Evolutionary conservation across 2,888 invertebrate genomes (phyloP).

Genomic region (Cotesia congregata): DNA sequence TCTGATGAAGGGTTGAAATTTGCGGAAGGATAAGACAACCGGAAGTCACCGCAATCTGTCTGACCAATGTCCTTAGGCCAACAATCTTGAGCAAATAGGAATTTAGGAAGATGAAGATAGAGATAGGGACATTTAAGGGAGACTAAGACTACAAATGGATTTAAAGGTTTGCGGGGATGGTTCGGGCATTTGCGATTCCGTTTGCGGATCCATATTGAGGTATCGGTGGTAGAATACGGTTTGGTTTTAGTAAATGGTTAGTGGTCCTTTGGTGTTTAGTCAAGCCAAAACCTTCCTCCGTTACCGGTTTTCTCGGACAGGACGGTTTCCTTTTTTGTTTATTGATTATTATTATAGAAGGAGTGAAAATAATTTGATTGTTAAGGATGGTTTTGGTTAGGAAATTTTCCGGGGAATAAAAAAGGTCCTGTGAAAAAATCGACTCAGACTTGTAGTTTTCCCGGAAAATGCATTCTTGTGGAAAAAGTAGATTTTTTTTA

Average conservation of each 20-base stretch:
- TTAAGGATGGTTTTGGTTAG: background rate
- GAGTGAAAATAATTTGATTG: too few species aligned
- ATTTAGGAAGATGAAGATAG: background rate
- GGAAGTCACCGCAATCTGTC: slow-evolving; percentile 67
- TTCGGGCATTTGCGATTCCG: background rate
- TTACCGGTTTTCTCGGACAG: slow-evolving; percentile 51
- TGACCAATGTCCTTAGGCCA: slow-evolving; percentile 55
- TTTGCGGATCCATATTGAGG: background rate
- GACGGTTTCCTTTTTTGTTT: slow-evolving; percentile 12
- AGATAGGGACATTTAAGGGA: background rate
- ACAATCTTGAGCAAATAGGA: slow-evolving; percentile 53
- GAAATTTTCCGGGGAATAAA: background rate
- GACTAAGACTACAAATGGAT: background rate
- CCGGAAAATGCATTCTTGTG: background rate
- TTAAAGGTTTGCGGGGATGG: background rate
- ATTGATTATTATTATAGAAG: background rate
- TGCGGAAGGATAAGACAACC: slow-evolving; percentile 56
- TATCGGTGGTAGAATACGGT: slow-evolving; percentile 4
- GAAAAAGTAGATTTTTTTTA: too few species aligned
- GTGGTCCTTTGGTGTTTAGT: slow-evolving; percentile 65
- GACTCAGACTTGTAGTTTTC: background rate
- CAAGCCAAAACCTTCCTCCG: slow-evolving; percentile 54
- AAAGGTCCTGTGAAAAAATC: too few species aligned
- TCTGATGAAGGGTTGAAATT: slow-evolving; percentile 7
- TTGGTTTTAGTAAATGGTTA: slow-evolving; percentile 10